Evolutionary conservation across 2,797 vertebrate genomes (phyloP), one percentile per base, ranked within the genome.

Genomic region (Poecilia wingei): DNA sequence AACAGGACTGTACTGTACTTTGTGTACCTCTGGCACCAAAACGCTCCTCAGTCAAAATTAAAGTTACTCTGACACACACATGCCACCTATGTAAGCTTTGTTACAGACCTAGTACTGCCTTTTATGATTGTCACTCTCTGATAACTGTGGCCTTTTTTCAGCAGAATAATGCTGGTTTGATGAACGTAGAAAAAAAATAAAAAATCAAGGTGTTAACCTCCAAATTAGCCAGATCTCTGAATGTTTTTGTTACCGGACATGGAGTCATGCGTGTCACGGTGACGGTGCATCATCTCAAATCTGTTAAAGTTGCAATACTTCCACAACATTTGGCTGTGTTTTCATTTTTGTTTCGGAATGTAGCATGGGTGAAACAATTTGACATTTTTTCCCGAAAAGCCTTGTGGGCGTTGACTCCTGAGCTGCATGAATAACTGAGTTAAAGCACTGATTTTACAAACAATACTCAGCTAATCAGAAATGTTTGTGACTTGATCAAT

Each of bases 401-500:
- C 43, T 41, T 68, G 1, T 12, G 39, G n/a, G 41, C 2, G 2
- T 68, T 45, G 39, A 14, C 25, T 45, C 25, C 41, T n/a, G 13
- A 43, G 39, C 39, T n/a, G 33, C 39, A 41, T 41, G 36, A 45
- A 43, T 43, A 69, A 69, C 36, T 64, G 18, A 22, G 41, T 14
- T 45, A n/a, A n/a, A 7, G 1, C 36, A 6, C 45, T 69, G 39
- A 25, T 12, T 69, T 45, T 69, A 22, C 39, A 69, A 79, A 55
- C 43, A 75, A 31, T 4, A 25, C 41, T 61, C 25, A 53, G 13
- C 36, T 39, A 70, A 53, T 36, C n/a, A 72, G 76, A 13, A 69
- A 7, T 45, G 14, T 70, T 25, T 33, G 33, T 82, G n/a, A 84
- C 74, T 74, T 59, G 57, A 75, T 76, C 41, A 2, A 36, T 36